Evolutionary conservation across 2,113 vertebrate genomes (phyloP), one percentile per base, ranked within the genome.

Genomic region (Erpornis zantholeuca): DNA sequence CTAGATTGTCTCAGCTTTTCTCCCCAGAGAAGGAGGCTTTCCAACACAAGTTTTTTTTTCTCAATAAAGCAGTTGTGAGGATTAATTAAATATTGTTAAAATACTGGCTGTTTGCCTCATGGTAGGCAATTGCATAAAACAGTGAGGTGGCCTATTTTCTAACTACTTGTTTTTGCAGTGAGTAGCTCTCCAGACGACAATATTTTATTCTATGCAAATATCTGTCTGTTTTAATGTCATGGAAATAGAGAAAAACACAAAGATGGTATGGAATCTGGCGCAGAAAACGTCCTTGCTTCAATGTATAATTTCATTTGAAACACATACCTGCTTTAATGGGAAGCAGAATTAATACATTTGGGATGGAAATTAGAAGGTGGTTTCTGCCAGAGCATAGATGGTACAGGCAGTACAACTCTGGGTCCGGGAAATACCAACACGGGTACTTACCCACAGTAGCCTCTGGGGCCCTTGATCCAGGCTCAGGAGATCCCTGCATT

Each of bases 221-320:
- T 64, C 57, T 88, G 35, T 60, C 57, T 88, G 35, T 60, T 73
- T 82, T 64, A 83, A 71, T 76, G 60, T 60, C 57, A 78, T 1
- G 3, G 82, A 90, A 93, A 81, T 50, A 75, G 72, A 82, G 86
- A 71, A 96, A 75, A 76, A 86, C 0, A 0, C 60, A 27, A 71
- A 56, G 82, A 73, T 59, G 24, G 83, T 84, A 47, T 4, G 53
- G 90, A 94, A 88, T 90, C 81, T 92, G 88, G 82, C 79, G 84
- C 2, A 0, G 88, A 60, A 86, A 86, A 25, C 44, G 38, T 81
- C 76, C 77, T 64, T 81, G 81, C 90, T 88, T 91, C 85, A 59
- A 16, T 70, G 92, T 78, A 90, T 92, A 78, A 95, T 93, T 93
- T 88, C 64, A 95, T 92, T 88, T 93, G 88, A 81, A 86, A 90